Base-by-base conservation (phyloP, 2,888 invertebrate genomes). In the Selenia dentaria region DNA sequence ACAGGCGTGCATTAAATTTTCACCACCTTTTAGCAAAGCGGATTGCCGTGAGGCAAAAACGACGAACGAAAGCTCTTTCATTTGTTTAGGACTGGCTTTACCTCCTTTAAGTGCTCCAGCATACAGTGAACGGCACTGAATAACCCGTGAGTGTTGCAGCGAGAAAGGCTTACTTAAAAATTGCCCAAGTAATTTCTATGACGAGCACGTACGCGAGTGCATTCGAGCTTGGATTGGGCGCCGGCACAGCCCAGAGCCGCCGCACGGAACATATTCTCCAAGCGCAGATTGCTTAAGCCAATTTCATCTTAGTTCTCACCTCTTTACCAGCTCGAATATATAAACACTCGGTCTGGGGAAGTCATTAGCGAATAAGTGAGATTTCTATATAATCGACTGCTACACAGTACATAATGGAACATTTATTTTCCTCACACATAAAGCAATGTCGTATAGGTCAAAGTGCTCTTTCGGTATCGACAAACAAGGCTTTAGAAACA, bases 41-140 rank as follows among this genome's bases (percentile, higher is more conserved):
- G 80, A 82, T 85, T 80, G 73, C 70, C 64, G 70, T 70, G 69
- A 72, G 69, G 70, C 65, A 68, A 77, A 79, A 74, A 74, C 71
- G 73, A 66, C 67, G 73, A 74, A 78, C 69, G 79, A 77, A 81
- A 79, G 76, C 79, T 82, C 81, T 85, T 87, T 84, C 82, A 86
- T 85, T 87, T 84, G 86, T 87, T 84, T 83, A 82, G 79, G 79
- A 80, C 82, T 83, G 75, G 82, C 80, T 81, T 79, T 77, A 75
- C 79, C 74, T 79, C 74, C 78, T 79, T 78, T 85, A 87, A 87
- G 86, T 85, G 83, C 82, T 80, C 60, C 67, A 75, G 74, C 79
- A 81, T 79, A 79, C 77, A 65, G 62, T 67, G 66, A 72, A 74
- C 72, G 62, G 58, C 74, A 59, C 74, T 86, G 84, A 85, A 86